Evolutionary conservation across 2,113 vertebrate species (phyloP).

Genomic region (Mixornis gularis): DNA sequence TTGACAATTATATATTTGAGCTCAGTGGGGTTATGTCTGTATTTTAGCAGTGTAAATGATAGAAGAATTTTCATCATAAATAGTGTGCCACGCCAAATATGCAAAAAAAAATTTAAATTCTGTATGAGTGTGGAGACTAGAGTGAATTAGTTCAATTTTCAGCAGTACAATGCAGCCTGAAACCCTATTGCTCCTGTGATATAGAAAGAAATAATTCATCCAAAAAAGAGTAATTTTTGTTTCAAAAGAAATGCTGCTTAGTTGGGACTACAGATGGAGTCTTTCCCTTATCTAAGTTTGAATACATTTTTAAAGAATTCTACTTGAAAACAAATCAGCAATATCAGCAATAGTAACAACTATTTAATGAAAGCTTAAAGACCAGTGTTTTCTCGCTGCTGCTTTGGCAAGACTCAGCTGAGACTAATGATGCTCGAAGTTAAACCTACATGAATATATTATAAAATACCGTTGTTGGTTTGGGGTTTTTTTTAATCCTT

Average conservation of each 20-base stretch:
- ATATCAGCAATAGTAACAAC: not conserved
- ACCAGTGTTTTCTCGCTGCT: not conserved
- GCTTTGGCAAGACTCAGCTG: not conserved
- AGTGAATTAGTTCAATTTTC: not conserved
- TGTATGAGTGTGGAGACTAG: not conserved
- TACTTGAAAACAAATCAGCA: not conserved
- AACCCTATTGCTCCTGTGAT: not conserved
- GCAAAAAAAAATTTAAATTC: not conserved
- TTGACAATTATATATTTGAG: not conserved
- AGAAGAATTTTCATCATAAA: not conserved
- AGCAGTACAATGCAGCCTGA: not conserved
- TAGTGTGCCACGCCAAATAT: not conserved
- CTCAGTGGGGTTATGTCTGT: not conserved
- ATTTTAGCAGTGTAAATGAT: not conserved
- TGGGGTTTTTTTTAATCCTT: rapidly evolving
- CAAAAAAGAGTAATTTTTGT: not conserved
- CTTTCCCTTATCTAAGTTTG: not conserved
- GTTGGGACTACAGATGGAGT: not conserved
- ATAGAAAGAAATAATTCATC: not conserved
- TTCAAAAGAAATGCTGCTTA: not conserved
- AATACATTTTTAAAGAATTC: not conserved
- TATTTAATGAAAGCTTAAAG: not conserved
- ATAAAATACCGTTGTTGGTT: not conserved
- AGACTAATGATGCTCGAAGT: not conserved
- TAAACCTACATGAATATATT: not conserved